These are phyloP conservation scores for Hypomesus transpacificus DNA, from an alignment of 2,113 vertebrate genomes.

Conservation along the genomic window DNA sequence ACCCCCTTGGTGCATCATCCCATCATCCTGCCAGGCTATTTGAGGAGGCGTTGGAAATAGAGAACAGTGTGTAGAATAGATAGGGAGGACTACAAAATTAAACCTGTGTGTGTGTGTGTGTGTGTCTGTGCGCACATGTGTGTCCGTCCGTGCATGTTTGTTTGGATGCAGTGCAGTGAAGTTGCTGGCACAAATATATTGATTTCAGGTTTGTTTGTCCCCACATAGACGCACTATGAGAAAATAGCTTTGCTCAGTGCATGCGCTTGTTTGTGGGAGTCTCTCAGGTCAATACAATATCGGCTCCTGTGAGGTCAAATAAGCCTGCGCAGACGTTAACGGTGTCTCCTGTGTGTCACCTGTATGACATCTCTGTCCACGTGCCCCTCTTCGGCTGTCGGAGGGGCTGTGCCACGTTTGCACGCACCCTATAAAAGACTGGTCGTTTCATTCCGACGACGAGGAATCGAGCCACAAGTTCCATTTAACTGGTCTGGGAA, in stretches of 20 bases:
- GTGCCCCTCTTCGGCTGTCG: constrained; percentile 51
- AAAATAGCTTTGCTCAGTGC: not conserved
- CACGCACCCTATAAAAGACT: not conserved
- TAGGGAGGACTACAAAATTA: constrained; percentile 44
- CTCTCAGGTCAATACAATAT: not conserved
- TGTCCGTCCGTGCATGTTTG: constrained; percentile 26
- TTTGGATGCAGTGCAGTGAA: constrained; percentile 16
- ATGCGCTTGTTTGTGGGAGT: not conserved
- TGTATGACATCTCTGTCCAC: constrained; percentile 46
- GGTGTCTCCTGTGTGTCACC: constrained; percentile 39
- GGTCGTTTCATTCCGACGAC: no score
- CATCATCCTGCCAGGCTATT: constrained; percentile 44
- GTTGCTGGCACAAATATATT: not conserved
- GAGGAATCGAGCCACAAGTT: no score
- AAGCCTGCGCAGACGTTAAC: constrained; percentile 40
- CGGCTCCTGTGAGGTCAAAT: constrained; percentile 39
- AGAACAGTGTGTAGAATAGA: constrained; percentile 41
- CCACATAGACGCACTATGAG: no score
- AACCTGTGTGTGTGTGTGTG: constrained; percentile 21
- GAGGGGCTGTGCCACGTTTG: constrained; percentile 60
- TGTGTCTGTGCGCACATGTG: constrained; percentile 11
- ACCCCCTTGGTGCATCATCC: constrained; percentile 5
- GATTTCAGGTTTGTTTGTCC: no score
- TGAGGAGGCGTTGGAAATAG: constrained; percentile 44
- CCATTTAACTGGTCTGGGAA: no score